These are phyloP conservation scores for Artemia sinica DNA, from an alignment of 2,888 invertebrate species.

Conservation along the genomic window DNA sequence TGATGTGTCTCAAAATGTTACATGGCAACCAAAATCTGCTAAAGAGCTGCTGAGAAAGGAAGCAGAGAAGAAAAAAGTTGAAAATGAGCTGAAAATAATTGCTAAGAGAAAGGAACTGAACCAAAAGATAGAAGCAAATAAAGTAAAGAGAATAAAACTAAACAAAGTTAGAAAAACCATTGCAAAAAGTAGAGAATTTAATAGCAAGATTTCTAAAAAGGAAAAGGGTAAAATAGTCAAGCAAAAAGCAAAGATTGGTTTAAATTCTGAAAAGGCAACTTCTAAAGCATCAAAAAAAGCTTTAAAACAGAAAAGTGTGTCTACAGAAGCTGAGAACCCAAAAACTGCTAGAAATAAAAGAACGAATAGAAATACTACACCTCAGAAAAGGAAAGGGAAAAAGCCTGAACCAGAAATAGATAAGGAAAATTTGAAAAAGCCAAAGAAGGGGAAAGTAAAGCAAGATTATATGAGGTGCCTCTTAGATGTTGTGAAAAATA, in stretches of 20 bases:
- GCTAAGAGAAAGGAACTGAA: background rate
- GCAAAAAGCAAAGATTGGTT: background rate
- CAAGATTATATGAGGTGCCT: slow-evolving; percentile 3
- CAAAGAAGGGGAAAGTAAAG: background rate
- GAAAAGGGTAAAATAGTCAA: background rate
- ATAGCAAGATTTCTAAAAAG: background rate
- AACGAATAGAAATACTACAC: background rate
- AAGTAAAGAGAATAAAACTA: background rate
- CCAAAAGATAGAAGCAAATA: background rate
- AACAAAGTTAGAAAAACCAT: background rate
- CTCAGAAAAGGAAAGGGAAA: background rate
- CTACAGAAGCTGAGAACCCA: background rate
- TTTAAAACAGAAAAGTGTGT: background rate
- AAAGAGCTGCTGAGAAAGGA: background rate
- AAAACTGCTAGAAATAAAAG: background rate
- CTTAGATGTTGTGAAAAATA: background rate
- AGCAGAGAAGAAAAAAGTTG: background rate
- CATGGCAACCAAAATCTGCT: slow-evolving; percentile 1
- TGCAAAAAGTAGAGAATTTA: background rate
- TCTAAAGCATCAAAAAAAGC: background rate
- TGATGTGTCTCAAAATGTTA: slow-evolving; percentile 11
- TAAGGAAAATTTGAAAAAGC: slow-evolving; percentile 1
- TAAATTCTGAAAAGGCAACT: background rate
- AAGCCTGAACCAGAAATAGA: background rate
- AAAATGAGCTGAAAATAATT: background rate